A percentile compares a stretch with the other conserved stretches of the same genome.
Conservation (phyloP, 2,797 vertebrate genomes). For the Nyctalus aviator region DNA sequence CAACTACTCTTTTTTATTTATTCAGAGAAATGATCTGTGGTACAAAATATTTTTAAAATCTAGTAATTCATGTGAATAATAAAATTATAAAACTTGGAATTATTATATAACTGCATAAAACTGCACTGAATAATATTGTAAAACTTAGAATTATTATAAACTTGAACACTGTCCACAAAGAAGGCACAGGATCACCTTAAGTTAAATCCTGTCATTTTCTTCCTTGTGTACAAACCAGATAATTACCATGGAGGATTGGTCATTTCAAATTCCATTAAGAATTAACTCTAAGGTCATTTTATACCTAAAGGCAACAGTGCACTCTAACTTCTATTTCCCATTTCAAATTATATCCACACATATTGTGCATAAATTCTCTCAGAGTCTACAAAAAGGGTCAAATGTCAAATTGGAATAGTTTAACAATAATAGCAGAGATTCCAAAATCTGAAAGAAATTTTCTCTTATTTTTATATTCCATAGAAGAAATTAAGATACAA, state of each 20-base stretch:
- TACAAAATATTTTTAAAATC: slow-evolving; percentile 2
- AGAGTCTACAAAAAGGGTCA: background rate
- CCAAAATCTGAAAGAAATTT: background rate
- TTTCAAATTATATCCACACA: slow-evolving; percentile 7
- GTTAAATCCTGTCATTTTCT: background rate
- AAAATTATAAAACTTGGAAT: background rate
- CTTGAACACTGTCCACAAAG: background rate
- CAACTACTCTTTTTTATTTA: background rate
- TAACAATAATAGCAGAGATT: background rate
- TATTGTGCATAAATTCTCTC: background rate
- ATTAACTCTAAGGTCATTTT: background rate
- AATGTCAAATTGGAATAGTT: slow-evolving; percentile 26
- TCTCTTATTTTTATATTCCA: background rate
- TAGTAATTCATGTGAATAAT: background rate
- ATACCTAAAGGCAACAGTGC: background rate
- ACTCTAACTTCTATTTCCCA: background rate
- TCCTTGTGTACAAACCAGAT: slow-evolving; percentile 9
- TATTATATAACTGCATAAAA: slow-evolving; percentile 51
- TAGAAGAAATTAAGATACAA: slow-evolving; percentile 14
- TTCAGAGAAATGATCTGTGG: background rate
- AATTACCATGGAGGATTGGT: background rate
- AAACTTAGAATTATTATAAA: slow-evolving; percentile 32
- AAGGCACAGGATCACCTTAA: slow-evolving; percentile 52
- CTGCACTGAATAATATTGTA: background rate
- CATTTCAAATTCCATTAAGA: background rate